Evolutionary conservation across 2,888 invertebrate genomes (phyloP), one percentile per base, ranked within the genome.

Genomic region (Acronicta alni): DNA sequence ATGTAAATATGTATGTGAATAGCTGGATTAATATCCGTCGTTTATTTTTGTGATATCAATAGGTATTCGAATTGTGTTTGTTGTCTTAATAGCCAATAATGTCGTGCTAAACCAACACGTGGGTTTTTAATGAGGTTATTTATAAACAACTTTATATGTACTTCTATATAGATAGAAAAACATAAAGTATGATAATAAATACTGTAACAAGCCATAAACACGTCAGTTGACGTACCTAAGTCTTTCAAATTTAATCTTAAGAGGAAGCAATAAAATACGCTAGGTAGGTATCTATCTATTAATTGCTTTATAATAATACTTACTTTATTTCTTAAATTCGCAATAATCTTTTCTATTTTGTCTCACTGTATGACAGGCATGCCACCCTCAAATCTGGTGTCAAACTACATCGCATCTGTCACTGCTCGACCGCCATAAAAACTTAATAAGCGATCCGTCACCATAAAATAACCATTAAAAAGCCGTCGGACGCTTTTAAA

Each of bases 401-500:
- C 93, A 92, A 90, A 86, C 91, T 91, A 90, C 92, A 91, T 83
- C 92, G 86, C 93, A 93, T 94, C 94, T 93, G 93, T 93, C 92
- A 91, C 88, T 87, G 85, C 81, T 72, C 79, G 75, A 80, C 80
- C 77, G 83, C 89, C 89, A 92, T 93, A 92, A 93, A 94, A 93
- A 92, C 93, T 91, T 93, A 93, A 93, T 93, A 93, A 93, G 89
- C 89, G 90, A 93, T 94, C 91, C 87, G 93, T 94, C 94, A 94
- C 94, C 93, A 94, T 94, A 93, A 93, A 94, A 93, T 92, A 92
- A 85, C 90, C 92, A 94, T 93, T 94, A 93, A 92, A 93, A 93
- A 93, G 89, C 92, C 90, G 92, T 90, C 93, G 89, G 89, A 87
- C 89, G 92, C 93, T 90, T 92, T 93, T 92, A 93, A 93, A 94